A percentile compares a stretch with the other conserved stretches of the same genome.
phyloP scores from a whole-genome alignment of 2,797 vertebrate species.

The Dicrostonyx torquatus region DNA sequence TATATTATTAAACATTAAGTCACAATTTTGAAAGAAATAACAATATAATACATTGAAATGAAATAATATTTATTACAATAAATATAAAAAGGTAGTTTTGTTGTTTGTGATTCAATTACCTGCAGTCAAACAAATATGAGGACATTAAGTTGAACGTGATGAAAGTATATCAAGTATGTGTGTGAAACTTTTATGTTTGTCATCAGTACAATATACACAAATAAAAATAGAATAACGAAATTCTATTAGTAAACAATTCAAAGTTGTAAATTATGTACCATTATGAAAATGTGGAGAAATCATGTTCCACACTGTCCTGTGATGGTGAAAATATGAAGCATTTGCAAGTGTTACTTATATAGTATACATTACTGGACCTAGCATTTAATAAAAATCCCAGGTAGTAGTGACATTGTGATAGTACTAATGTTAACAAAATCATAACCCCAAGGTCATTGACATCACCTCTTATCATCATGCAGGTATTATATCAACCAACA shows the following conservation, averaged over 20 bases:
- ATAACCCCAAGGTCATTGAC: accelerated
- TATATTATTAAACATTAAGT: not conserved
- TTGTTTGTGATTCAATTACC: not conserved
- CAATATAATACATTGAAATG: not conserved
- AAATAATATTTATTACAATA: not conserved
- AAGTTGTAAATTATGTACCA: not conserved
- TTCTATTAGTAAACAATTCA: not conserved
- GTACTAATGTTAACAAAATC: accelerated
- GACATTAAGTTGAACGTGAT: not conserved
- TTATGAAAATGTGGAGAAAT: not conserved
- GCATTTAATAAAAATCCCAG: not conserved
- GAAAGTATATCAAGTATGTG: not conserved
- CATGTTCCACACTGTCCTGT: too few relatives aligned
- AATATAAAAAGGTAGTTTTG: not conserved
- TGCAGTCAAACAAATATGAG: not conserved
- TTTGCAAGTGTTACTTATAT: accelerated
- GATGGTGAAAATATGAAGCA: too few relatives aligned
- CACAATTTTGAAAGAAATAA: not conserved
- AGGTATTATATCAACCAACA: not conserved
- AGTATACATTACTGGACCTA: accelerated
- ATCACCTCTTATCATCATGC: not conserved
- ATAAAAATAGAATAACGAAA: not conserved
- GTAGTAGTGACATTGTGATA: not conserved
- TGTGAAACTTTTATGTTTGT: not conserved
- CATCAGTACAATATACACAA: not conserved